phyloP scores from a whole-genome alignment of 1,140 invertebrate species.

The Bombus superbus region DNA sequence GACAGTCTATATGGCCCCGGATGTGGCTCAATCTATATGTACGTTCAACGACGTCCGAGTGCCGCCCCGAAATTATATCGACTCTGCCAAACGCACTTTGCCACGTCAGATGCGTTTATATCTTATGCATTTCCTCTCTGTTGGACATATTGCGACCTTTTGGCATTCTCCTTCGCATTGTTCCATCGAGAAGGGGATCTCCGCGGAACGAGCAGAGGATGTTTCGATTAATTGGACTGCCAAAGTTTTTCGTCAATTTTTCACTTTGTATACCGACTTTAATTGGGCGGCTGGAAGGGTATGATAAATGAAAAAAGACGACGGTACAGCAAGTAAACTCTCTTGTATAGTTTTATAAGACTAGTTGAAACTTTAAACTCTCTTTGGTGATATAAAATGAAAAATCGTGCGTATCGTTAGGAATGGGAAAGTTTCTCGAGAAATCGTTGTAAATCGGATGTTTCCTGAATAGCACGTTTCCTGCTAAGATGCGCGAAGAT shows the following conservation, averaged over 20 bases:
- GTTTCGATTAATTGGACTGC: not conserved
- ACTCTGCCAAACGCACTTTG: conserved; percentile 59
- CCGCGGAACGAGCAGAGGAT: not conserved
- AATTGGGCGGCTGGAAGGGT: too few relatives aligned
- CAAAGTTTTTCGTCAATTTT: too few relatives aligned
- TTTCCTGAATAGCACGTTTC: not conserved
- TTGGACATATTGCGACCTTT: conserved; percentile 1
- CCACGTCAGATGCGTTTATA: conserved; percentile 62
- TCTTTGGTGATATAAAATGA: too few relatives aligned
- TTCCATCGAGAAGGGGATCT: not conserved
- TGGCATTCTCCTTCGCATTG: not conserved
- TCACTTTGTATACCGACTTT: rapidly evolving
- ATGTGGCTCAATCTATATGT: conserved; percentile 14
- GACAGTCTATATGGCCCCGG: conserved; percentile 39
- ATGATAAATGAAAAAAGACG: too few relatives aligned
- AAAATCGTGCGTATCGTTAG: too few relatives aligned
- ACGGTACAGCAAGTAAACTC: too few relatives aligned
- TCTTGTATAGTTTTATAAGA: too few relatives aligned
- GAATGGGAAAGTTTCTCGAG: too few relatives aligned
- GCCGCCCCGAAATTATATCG: conserved; percentile 75
- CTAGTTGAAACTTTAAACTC: too few relatives aligned
- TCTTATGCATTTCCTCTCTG: conserved; percentile 18
- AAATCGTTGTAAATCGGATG: too few relatives aligned
- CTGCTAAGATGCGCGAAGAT: rapidly evolving
- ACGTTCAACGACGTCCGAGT: conserved; percentile 46